These are phyloP conservation scores for Campylorhamphus procurvoides DNA, from an alignment of 2,113 vertebrate species.

Conservation along the genomic window DNA sequence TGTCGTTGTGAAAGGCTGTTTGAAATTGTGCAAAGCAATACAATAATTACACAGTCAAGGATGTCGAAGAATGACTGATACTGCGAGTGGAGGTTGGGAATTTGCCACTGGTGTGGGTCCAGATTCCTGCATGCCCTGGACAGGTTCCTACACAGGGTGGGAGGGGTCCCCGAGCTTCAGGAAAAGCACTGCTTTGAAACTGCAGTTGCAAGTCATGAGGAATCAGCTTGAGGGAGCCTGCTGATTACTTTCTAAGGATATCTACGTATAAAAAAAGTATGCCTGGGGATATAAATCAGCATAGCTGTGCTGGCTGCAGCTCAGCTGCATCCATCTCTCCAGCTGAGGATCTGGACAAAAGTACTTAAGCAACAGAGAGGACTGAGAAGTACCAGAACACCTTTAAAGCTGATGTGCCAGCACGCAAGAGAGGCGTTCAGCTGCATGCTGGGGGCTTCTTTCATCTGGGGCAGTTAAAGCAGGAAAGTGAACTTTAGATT, in stretches of 20 bases:
- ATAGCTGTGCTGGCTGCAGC: slow-evolving; percentile 7
- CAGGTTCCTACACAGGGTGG: background rate
- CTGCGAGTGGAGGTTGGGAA: background rate
- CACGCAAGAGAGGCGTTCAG: background rate
- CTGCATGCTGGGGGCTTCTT: background rate
- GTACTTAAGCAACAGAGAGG: background rate
- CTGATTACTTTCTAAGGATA: slow-evolving; percentile 37
- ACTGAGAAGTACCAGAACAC: slow-evolving; percentile 62
- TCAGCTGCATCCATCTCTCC: background rate
- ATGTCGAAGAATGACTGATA: background rate
- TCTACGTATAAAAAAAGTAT: background rate
- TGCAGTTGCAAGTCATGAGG: slow-evolving; percentile 8
- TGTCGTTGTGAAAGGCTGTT: background rate
- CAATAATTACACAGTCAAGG: background rate
- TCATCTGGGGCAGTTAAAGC: slow-evolving; percentile 50
- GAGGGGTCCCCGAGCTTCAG: background rate
- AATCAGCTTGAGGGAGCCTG: slow-evolving; percentile 63
- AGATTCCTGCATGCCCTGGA: background rate
- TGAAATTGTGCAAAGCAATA: background rate
- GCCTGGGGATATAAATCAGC: slow-evolving; percentile 42
- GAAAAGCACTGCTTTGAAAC: background rate
- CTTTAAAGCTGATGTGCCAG: slow-evolving; percentile 42
- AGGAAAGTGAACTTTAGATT: slow-evolving; percentile 43
- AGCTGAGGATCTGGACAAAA: slow-evolving; percentile 27
- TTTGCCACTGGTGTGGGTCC: background rate